Percentiles rank a stretch among this genome's conserved stretches.
Conservation (phyloP, 2,797 vertebrate species). For the Rhinatrema bivittatum region DNA sequence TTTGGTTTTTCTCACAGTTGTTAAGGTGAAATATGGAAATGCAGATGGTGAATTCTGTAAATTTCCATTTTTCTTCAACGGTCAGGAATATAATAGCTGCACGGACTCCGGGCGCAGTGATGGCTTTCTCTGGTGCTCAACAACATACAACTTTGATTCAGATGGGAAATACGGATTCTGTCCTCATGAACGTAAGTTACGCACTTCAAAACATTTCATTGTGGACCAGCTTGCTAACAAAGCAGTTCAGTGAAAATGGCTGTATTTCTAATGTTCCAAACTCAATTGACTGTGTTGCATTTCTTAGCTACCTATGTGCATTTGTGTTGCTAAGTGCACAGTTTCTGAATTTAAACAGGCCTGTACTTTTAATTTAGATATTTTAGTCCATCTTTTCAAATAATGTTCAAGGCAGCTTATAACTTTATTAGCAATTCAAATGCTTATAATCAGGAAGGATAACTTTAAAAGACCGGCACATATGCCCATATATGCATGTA, state of each 20-base stretch:
- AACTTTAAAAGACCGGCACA: no score
- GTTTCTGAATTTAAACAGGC: no score
- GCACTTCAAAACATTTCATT: neutral
- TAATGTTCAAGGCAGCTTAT: no score
- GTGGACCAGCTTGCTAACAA: fast-evolving
- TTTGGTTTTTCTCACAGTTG: constrained; percentile 62
- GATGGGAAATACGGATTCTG: constrained; percentile 97
- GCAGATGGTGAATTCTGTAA: constrained; percentile 95
- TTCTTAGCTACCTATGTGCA: neutral
- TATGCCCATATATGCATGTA: no score
- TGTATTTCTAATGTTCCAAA: no score
- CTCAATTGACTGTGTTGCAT: neutral
- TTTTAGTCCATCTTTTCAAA: no score
- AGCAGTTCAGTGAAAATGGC: no score
- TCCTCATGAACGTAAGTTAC: constrained; percentile 87
- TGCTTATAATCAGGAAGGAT: no score
- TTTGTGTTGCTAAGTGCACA: no score
- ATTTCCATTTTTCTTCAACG: constrained; percentile 91
- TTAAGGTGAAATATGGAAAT: constrained; percentile 91
- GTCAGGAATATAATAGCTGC: constrained; percentile 85
- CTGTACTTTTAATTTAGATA: no score
- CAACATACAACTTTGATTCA: constrained; percentile 85
- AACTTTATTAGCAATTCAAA: no score
- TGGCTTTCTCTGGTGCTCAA: constrained; percentile 95
- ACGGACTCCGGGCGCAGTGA: constrained; percentile 83